Conservation (phyloP, 2,797 vertebrate genomes). For the Calcarius lapponicus region DNA sequence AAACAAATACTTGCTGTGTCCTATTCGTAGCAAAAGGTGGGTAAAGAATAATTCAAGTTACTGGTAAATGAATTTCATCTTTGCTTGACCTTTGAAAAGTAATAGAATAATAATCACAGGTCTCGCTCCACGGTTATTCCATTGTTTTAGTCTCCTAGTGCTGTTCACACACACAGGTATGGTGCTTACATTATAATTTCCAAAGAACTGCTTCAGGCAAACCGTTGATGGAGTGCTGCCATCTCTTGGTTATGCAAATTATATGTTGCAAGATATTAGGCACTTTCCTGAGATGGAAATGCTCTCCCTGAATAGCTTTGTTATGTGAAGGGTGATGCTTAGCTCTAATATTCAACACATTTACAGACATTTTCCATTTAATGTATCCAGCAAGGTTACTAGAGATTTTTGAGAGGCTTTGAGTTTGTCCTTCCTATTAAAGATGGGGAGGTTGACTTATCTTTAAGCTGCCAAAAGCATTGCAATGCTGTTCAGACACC, state of each 20-base stretch:
- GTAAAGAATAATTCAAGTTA: conserved; percentile 10
- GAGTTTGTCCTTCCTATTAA: neutral
- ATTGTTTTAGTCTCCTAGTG: neutral
- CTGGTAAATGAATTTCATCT: conserved; percentile 36
- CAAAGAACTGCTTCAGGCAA: conserved; percentile 10
- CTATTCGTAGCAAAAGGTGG: neutral
- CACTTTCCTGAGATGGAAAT: conserved; percentile 7
- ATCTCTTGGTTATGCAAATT: conserved; percentile 74
- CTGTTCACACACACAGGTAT: neutral
- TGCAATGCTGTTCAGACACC: neutral
- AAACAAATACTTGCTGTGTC: neutral
- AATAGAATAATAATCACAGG: neutral
- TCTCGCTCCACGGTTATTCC: neutral
- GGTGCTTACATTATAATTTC: neutral
- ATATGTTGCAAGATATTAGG: neutral
- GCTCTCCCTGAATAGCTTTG: neutral
- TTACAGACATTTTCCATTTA: neutral
- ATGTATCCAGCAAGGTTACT: neutral
- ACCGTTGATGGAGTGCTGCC: conserved; percentile 68
- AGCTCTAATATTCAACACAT: neutral
- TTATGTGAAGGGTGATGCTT: neutral
- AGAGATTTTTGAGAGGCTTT: neutral
- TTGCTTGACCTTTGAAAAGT: conserved; percentile 20
- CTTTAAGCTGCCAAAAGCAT: neutral
- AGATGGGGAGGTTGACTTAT: neutral